Conservation (phyloP, 2,888 invertebrate species). For the Biston betularia region DNA sequence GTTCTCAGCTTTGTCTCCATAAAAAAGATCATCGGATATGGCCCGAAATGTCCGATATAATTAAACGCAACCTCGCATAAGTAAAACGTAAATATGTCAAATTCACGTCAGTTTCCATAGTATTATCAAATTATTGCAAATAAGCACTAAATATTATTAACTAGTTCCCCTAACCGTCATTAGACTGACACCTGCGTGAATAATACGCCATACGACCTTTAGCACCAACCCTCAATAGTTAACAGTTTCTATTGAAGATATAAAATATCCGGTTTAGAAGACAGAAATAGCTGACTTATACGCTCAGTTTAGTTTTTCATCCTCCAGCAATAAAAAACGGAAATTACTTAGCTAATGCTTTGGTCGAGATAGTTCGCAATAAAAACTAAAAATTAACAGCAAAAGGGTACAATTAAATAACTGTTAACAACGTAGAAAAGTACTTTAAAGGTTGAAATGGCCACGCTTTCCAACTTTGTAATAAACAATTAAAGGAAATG, state of each 20-base stretch:
- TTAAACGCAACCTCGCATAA: too few relatives aligned
- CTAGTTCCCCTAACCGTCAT: conserved; percentile 10
- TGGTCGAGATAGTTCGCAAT: background rate
- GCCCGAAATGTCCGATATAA: too few relatives aligned
- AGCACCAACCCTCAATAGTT: conserved; percentile 14
- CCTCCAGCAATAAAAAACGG: background rate
- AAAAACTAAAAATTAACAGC: background rate
- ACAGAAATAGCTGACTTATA: conserved; percentile 16
- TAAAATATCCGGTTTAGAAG: background rate
- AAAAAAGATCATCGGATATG: too few relatives aligned
- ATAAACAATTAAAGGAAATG: conserved; percentile 41
- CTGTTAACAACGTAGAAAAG: background rate
- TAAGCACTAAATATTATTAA: too few relatives aligned
- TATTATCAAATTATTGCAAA: too few relatives aligned
- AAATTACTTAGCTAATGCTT: background rate
- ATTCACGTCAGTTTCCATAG: too few relatives aligned
- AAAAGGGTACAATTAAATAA: background rate
- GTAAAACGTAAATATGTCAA: too few relatives aligned
- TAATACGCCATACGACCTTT: conserved; percentile 42
- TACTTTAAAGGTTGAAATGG: background rate
- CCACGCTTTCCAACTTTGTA: conserved; percentile 36
- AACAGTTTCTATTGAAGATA: conserved; percentile 1
- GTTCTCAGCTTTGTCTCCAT: too few relatives aligned
- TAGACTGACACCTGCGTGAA: conserved; percentile 44
- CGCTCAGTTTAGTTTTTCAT: conserved; percentile 3